Conservation (phyloP, 2,888 invertebrate genomes). For the Lithophane ornitopus region DNA sequence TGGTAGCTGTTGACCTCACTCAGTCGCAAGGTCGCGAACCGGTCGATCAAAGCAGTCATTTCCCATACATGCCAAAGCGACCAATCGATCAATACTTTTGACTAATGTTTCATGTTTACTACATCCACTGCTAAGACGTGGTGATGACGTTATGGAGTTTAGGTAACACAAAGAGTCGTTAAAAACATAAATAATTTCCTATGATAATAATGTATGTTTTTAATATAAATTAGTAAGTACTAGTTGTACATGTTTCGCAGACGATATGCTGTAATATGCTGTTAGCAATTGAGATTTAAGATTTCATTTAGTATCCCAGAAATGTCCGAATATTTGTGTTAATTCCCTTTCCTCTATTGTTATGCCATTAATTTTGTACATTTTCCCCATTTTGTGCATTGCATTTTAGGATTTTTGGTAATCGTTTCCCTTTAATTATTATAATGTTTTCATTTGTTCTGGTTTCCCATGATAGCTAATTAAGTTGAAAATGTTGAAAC, state of each 20-base stretch:
- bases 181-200: slow-evolving; percentile 10
- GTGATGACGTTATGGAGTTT: neutral
- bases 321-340: neutral
- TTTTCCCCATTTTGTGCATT: neutral
- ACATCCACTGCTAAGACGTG: neutral
- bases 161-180: slow-evolving; percentile 27
- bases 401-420: neutral
- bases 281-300: neutral
- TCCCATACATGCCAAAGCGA: slow-evolving; percentile 11
- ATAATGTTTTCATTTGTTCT: neutral
- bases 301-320: neutral
- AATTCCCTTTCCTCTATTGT: neutral
- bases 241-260: neutral
- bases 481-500: neutral
- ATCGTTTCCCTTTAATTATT: neutral
- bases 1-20: slow-evolving; percentile 39
- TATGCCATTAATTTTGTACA: neutral
- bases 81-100: slow-evolving; percentile 39
- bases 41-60: slow-evolving; percentile 41
- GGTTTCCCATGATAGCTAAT: neutral
- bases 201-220: slow-evolving; percentile 2
- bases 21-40: slow-evolving; percentile 45
- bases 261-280: neutral
- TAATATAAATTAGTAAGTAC: neutral
- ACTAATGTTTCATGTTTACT: slow-evolving; percentile 18